These are phyloP conservation scores for Zaprionus camerounensis DNA, from an alignment of 1,140 invertebrate species.

Conservation along the genomic window DNA sequence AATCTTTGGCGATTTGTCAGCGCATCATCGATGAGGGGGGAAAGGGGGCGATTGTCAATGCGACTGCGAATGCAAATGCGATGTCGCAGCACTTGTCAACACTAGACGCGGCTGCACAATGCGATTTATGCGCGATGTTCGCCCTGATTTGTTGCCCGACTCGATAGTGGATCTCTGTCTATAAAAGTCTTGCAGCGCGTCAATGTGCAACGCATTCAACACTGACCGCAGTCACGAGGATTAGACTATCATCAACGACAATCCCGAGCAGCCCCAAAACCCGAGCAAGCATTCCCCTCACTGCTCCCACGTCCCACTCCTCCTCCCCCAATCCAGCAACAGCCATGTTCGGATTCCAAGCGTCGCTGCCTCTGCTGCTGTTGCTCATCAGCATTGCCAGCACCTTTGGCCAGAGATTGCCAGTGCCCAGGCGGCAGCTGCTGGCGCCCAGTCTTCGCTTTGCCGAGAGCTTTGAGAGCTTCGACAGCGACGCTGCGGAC, in stretches of 20 bases:
- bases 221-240: constrained; percentile 21
- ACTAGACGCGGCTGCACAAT: background rate
- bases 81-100: constrained; percentile 29
- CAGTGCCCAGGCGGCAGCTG: constrained; percentile 12
- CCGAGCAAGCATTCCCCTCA: constrained; percentile 1
- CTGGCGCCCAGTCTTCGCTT: constrained; percentile 17
- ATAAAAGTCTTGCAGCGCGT: constrained; percentile 33
- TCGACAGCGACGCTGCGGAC: background rate
- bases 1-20: background rate
- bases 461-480: constrained; percentile 43
- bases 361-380: constrained; percentile 17
- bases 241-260: background rate
- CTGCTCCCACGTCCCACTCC: too few relatives aligned
- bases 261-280: background rate
- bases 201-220: constrained; percentile 25
- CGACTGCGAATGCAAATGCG: constrained; percentile 32
- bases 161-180: background rate
- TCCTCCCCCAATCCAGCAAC: background rate
- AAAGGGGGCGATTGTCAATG: constrained; percentile 5
- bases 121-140: constrained; percentile 33
- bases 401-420: constrained; percentile 11
- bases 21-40: constrained; percentile 13
- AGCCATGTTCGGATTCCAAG: background rate
- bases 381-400: constrained; percentile 23
- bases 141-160: constrained; percentile 32